Evolutionary conservation across 2,797 vertebrate genomes (phyloP), one percentile per base, ranked within the genome.

Genomic region (Protosalanx chinensis): DNA sequence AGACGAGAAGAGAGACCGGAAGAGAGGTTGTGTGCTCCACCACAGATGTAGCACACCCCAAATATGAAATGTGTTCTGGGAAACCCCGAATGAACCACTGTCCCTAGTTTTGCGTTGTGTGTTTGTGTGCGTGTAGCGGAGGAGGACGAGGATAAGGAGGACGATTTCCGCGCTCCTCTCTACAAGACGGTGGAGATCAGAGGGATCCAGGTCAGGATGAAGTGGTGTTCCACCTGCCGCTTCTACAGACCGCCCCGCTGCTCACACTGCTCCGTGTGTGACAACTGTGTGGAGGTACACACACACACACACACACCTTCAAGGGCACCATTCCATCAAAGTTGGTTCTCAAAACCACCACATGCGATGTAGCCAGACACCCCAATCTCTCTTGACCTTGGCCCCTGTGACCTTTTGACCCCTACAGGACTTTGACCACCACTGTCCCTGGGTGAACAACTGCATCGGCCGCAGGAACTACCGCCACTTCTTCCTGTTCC

Each of bases 361-460:
- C 10, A 46, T 46, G 41, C 3, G 41, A 46, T 1, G 41, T 46
- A 46, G 41, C 41, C 7, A 13, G 41, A 46, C 41, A 56, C 51
- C 51, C 51, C n/a, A 12, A 6, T 16, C 18, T 27, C 20, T 73
- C 0, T 27, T 37, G 13, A 12, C 29, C 6, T 2, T 4, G 6
- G 5, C 8, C 46, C 46, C 33, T 13, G 10, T n/a, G 33, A 56
- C 2, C 10, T 1, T 2, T 78, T 63, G 79, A 18, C 37, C 41
- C 7, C 60, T 76, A 68, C 88, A 99, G 98, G 98, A 98, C 79
- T 99, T 99, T 74, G 98, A 99, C 87, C 98, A 99, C 83, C 98
- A 99, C 87, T 99, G 98, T 82, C 98, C 98, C n/a, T 99, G 97
- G 97, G 96, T 98, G 79, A 98, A 99, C 89, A 99, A 98, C 91